A percentile compares a stretch with the other conserved stretches of the same genome.
Evolutionary conservation across 2,797 vertebrate genomes (phyloP).

Genomic region (Lagorchestes hirsutus): DNA sequence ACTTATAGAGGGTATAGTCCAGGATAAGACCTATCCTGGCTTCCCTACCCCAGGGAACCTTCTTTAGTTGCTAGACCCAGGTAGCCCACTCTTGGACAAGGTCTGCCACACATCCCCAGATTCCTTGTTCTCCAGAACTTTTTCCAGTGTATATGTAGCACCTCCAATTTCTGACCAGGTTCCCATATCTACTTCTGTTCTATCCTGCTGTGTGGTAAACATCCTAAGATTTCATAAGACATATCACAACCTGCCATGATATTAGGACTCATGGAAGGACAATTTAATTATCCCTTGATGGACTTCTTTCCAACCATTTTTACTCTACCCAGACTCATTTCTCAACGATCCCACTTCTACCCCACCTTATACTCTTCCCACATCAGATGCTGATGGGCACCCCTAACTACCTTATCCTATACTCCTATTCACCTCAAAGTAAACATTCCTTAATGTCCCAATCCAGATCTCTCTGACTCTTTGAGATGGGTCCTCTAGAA

Average conservation of each 20-base stretch:
- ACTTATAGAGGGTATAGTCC: not conserved
- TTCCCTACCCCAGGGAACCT: not conserved
- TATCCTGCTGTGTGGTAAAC: not conserved
- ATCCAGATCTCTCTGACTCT: no score
- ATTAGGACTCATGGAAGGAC: not conserved
- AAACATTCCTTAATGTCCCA: not conserved
- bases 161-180: not conserved
- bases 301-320: not conserved
- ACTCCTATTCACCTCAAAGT: not conserved
- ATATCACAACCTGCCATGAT: not conserved
- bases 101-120: not conserved
- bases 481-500: no score
- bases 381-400: not conserved
- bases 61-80: not conserved
- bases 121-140: not conserved
- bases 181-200: not conserved
- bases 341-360: not conserved
- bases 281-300: not conserved
- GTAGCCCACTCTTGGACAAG: not conserved
- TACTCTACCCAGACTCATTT: not conserved
- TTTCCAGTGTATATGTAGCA: not conserved
- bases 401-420: not conserved
- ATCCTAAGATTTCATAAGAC: not conserved
- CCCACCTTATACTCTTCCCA: not conserved
- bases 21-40: not conserved